These are phyloP conservation scores for Monarcha castaneiventris DNA, from an alignment of 2,113 vertebrate species.

Conservation along the genomic window DNA sequence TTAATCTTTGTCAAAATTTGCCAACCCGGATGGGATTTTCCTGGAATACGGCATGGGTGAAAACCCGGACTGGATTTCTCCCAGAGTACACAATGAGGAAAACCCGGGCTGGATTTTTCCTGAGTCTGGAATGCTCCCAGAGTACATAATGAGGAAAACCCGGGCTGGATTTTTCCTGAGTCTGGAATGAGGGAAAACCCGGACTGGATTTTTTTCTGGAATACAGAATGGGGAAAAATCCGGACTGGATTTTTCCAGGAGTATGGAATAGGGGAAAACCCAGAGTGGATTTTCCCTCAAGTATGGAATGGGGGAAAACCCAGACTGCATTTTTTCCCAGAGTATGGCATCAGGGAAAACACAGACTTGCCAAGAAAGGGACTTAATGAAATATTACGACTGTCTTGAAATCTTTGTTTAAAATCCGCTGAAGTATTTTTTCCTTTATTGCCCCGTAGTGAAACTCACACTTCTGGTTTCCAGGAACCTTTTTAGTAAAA, in stretches of 20 bases:
- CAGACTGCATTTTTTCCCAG: too few relatives aligned
- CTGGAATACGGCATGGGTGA: background rate
- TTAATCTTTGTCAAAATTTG: conserved; percentile 30
- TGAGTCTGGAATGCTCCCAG: too few relatives aligned
- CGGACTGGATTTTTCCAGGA: too few relatives aligned
- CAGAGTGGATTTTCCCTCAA: too few relatives aligned
- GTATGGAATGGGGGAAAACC: too few relatives aligned
- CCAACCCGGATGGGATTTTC: background rate
- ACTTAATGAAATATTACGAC: background rate
- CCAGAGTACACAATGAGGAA: background rate
- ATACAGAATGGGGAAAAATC: background rate
- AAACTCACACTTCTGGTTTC: background rate
- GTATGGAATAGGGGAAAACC: too few relatives aligned
- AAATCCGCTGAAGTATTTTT: background rate
- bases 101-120: too few relatives aligned
- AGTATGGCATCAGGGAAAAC: background rate
- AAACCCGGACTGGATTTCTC: background rate
- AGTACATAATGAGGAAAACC: background rate
- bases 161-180: background rate
- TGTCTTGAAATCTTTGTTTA: conserved; percentile 1
- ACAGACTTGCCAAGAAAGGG: background rate
- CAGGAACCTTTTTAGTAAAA: background rate
- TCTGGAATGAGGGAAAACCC: background rate
- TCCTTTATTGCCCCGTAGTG: background rate
- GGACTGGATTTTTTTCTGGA: too few relatives aligned